phyloP scores from a whole-genome alignment of 2,113 vertebrate species.

The Noturus placidus region DNA sequence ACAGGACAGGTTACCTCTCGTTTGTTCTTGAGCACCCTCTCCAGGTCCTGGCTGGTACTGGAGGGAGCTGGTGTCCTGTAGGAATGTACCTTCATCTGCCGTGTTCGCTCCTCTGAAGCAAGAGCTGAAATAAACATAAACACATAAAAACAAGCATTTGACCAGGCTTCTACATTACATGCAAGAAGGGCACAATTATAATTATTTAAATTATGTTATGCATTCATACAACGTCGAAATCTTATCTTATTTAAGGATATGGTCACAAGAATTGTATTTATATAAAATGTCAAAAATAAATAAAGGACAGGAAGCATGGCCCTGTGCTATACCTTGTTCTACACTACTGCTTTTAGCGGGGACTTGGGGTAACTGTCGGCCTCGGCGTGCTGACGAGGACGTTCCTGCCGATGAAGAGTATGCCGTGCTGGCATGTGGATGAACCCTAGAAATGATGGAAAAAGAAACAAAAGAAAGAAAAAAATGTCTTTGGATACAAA shows the following conservation, averaged over 20 bases:
- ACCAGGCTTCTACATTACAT: background rate
- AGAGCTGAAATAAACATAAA: slow-evolving; percentile 70
- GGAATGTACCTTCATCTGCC: slow-evolving; percentile 91
- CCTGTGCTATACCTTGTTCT: slow-evolving; percentile 86
- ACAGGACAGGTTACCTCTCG: slow-evolving; percentile 65
- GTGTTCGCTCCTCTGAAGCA: slow-evolving; percentile 92
- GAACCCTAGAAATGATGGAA: slow-evolving; percentile 72
- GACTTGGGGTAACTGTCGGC: slow-evolving; percentile 93
- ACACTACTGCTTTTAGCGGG: slow-evolving; percentile 88
- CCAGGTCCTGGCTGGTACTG: slow-evolving; percentile 92
- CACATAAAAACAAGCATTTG: background rate
- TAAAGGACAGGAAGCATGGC: background rate
- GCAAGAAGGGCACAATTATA: background rate
- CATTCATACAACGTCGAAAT: background rate
- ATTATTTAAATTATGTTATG: background rate
- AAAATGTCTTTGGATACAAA: background rate
- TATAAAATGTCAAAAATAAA: background rate
- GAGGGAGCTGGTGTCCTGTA: slow-evolving; percentile 85
- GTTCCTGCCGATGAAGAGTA: slow-evolving; percentile 80
- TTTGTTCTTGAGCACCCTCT: slow-evolving; percentile 81
- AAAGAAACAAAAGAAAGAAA: slow-evolving; percentile 39
- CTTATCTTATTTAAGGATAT: background rate
- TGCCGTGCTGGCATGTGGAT: slow-evolving; percentile 79
- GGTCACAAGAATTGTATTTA: background rate
- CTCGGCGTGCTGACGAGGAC: slow-evolving; percentile 80